phyloP scores from a whole-genome alignment of 2,888 invertebrate species.

The Dorcus hopei region DNA sequence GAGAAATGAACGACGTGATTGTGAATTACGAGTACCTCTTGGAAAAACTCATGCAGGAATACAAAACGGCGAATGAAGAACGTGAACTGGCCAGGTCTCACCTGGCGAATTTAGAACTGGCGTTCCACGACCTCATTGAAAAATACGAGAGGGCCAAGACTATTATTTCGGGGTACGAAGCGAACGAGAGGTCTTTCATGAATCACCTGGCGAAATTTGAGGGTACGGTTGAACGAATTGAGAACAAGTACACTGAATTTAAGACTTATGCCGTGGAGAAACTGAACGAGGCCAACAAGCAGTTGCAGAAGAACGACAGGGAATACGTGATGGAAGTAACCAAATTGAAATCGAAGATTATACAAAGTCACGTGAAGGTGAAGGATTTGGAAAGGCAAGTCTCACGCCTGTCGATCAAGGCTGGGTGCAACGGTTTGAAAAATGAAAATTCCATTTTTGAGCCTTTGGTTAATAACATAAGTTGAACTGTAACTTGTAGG shows the following conservation, averaged over 20 bases:
- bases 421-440: constrained; percentile 14
- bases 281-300: constrained; percentile 33
- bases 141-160: constrained; percentile 40
- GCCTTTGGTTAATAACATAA: constrained; percentile 30
- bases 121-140: constrained; percentile 38
- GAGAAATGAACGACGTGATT: constrained; percentile 21
- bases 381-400: constrained; percentile 34
- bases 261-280: constrained; percentile 34
- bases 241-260: constrained; percentile 32
- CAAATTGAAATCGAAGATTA: constrained; percentile 34
- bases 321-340: constrained; percentile 35
- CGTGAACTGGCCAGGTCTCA: constrained; percentile 32
- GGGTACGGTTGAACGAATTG: constrained; percentile 27
- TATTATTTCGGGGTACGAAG: constrained; percentile 35
- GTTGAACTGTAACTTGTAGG: not conserved
- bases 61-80: constrained; percentile 31
- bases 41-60: constrained; percentile 34
- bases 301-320: constrained; percentile 30
- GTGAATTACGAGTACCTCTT: constrained; percentile 38
- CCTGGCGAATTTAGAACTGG: constrained; percentile 37
- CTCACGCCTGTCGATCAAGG: constrained; percentile 10
- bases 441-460: constrained; percentile 30
- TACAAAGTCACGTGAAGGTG: constrained; percentile 34
- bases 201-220: constrained; percentile 34
- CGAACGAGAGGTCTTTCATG: constrained; percentile 36